These are phyloP conservation scores for Littorina saxatilis DNA, from an alignment of 1,140 invertebrate genomes.

Conservation along the genomic window DNA sequence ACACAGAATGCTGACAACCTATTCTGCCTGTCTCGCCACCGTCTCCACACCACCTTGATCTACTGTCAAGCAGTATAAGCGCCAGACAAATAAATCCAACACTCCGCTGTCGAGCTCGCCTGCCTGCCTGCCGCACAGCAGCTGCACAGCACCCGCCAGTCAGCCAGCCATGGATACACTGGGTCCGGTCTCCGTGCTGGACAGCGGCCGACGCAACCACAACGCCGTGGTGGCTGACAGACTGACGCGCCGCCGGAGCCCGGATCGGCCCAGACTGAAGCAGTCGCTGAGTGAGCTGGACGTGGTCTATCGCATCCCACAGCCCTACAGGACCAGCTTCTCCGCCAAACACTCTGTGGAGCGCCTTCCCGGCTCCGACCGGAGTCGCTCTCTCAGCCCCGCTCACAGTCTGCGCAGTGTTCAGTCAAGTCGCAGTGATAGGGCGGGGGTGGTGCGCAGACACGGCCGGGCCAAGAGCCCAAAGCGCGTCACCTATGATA, in stretches of 20 bases:
- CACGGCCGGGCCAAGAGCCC: constrained; percentile 47
- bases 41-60: no score
- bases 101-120: no score
- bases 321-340: constrained; percentile 66
- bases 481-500: constrained; percentile 64
- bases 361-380: constrained; percentile 44
- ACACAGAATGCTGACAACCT: no score
- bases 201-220: constrained; percentile 46
- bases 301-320: constrained; percentile 57
- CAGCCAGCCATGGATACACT: constrained; percentile 55
- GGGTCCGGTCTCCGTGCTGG: constrained; percentile 59
- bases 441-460: constrained; percentile 29
- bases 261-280: constrained; percentile 39
- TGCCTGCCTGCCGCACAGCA: no score
- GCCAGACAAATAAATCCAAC: no score
- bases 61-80: no score
- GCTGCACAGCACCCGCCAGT: no score
- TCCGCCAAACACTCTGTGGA: constrained; percentile 57
- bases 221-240: constrained; percentile 48
- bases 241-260: constrained; percentile 55
- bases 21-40: no score
- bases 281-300: constrained; percentile 45
- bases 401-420: constrained; percentile 46
- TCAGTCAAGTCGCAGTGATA: constrained; percentile 44
- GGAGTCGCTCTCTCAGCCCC: constrained; percentile 57